phyloP scores from a whole-genome alignment of 2,113 vertebrate species.

The Oxygymnocypris stewartii region DNA sequence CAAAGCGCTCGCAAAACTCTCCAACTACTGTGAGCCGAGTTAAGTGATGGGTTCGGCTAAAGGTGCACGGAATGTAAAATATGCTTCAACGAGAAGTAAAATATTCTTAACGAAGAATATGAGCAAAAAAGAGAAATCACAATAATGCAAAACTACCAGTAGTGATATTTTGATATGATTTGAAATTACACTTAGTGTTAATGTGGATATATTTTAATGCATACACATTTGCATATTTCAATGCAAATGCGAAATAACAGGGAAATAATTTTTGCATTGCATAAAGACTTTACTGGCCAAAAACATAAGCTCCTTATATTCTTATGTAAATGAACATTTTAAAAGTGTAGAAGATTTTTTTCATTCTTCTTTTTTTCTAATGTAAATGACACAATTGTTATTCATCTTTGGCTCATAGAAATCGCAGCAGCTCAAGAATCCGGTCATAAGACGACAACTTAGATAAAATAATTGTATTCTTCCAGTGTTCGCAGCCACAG shows the following conservation, averaged over 20 bases:
- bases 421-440: conserved; percentile 60
- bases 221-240: conserved; percentile 49
- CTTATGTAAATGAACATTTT: conserved; percentile 72
- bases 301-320: conserved; percentile 74
- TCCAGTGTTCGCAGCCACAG: conserved; percentile 53
- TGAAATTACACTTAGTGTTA: conserved; percentile 1
- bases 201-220: conserved; percentile 11
- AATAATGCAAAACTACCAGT: neutral
- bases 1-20: conserved; percentile 26
- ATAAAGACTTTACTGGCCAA: conserved; percentile 61
- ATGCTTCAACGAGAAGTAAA: conserved; percentile 13
- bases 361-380: conserved; percentile 23
- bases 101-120: neutral
- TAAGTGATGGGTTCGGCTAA: neutral
- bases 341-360: conserved; percentile 54
- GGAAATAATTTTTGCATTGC: conserved; percentile 65
- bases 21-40: conserved; percentile 15
- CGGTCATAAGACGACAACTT: conserved; percentile 58
- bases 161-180: conserved; percentile 22
- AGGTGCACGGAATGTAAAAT: neutral
- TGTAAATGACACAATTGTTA: conserved; percentile 64
- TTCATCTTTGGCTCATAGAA: conserved; percentile 61
- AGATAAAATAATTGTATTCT: conserved; percentile 58
- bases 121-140: neutral
- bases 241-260: conserved; percentile 62